These are phyloP conservation scores for Corynorhinus townsendii DNA, from an alignment of 2,113 vertebrate genomes.

Conservation along the genomic window DNA sequence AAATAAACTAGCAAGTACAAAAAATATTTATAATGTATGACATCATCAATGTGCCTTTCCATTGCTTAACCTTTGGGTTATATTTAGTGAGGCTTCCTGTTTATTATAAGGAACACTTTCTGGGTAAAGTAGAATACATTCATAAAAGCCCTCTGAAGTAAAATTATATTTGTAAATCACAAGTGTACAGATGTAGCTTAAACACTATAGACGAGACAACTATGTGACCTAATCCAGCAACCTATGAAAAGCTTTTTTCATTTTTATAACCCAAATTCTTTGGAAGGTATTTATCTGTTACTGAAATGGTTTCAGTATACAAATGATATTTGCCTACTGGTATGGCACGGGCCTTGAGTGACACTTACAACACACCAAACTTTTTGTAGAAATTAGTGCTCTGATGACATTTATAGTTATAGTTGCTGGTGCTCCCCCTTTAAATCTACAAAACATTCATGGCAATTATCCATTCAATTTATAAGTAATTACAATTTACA, in stretches of 20 bases:
- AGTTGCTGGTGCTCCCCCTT: not conserved
- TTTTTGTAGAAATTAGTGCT: not conserved
- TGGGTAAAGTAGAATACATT: conserved; percentile 77
- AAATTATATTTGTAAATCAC: conserved; percentile 70
- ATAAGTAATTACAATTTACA: not conserved
- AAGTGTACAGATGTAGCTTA: not conserved
- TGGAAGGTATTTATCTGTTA: not conserved
- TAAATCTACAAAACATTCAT: not conserved
- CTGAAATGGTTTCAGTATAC: not conserved
- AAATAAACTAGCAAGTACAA: conserved; percentile 86
- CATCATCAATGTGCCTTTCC: conserved; percentile 88
- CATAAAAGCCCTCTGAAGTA: conserved; percentile 76
- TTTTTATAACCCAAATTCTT: conserved; percentile 40
- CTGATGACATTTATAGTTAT: not conserved
- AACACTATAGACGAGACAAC: conserved; percentile 35
- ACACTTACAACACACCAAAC: not conserved
- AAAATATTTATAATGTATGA: conserved; percentile 88
- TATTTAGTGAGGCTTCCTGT: conserved; percentile 83
- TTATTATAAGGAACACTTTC: conserved; percentile 82
- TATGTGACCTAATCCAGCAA: conserved; percentile 29
- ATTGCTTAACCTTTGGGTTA: conserved; percentile 80
- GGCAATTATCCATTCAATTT: not conserved
- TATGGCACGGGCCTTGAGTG: not conserved
- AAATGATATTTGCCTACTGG: not conserved
- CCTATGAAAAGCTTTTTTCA: conserved; percentile 47